Base-by-base conservation (phyloP, 2,113 vertebrate species). In the Ochotona princeps region DNA sequence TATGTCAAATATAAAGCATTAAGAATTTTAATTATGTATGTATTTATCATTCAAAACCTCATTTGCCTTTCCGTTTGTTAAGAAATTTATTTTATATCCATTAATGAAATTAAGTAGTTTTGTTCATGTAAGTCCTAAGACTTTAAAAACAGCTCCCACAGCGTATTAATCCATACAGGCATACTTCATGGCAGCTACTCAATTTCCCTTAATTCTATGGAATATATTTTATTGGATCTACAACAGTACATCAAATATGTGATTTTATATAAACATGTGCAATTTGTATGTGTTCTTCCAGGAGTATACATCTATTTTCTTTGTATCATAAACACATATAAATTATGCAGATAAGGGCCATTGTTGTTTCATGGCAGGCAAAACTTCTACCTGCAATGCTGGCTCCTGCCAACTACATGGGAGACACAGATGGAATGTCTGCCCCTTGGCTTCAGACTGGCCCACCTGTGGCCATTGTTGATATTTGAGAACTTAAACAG, bases 61-160 rank as follows among this genome's bases (percentile, higher is more conserved):
- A 79, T 89, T 60, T 88, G 2, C 66, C 35, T 81, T 95, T 93
- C n/a, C 28, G 69, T 69, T 93, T 75, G 65, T 63, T 57, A n/a
- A 87, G 17, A 66, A 82, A 38, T 30, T 86, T 67, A 14, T 66
- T 87, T 87, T 92, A 84, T 35, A 61, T 51, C 3, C 9, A 87
- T 89, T 32, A 61, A 44, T 67, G 38, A 87, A 9, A 60, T 78
- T 92, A 89, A 84, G 20, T 63, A 67, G 26, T 74, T 92, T 63
- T 69, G 6, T 90, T 92, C 49, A 54, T 65, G 26, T 82, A 47
- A 12, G 12, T 51, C 4, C 38, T 94, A 92, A 73, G 60, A 23
- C 51, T 88, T 92, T 93, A 80, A 79, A 79, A 94, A 78, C 80
- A 90, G 79, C 92, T 93, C 54, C 26, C 21, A 73, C 51, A 63